Conservation (phyloP, 2,797 vertebrate genomes). For the Sorex maritimensis region DNA sequence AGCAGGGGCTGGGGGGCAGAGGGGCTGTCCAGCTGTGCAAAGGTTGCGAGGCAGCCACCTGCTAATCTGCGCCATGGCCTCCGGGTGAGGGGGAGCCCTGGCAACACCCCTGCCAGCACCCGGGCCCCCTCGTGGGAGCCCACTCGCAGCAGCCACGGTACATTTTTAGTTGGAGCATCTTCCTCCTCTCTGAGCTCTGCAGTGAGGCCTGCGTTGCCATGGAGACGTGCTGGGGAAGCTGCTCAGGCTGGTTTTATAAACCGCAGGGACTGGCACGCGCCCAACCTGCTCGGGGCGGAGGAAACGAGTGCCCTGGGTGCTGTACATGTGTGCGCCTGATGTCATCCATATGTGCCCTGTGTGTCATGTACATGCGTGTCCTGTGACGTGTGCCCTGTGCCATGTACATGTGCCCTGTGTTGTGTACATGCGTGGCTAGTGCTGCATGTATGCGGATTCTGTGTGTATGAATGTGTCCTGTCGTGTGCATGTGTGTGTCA, state of each 20-base stretch:
- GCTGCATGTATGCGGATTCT: no score
- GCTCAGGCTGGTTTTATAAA: slow-evolving; percentile 89
- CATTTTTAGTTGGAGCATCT: slow-evolving; percentile 91
- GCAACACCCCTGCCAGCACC: slow-evolving; percentile 76
- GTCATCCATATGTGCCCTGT: no score
- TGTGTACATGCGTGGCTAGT: no score
- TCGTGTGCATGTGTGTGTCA: no score
- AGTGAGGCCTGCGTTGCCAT: slow-evolving; percentile 90
- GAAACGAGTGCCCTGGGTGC: slow-evolving; percentile 68
- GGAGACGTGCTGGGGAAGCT: slow-evolving; percentile 90
- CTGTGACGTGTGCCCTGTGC: no score
- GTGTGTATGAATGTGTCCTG: no score
- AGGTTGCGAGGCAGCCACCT: not conserved
- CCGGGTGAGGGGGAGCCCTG: no score
- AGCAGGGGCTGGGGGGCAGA: no score
- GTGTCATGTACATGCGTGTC: not conserved
- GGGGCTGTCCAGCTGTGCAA: not conserved
- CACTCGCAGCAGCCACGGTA: slow-evolving; percentile 89
- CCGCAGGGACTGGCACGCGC: slow-evolving; percentile 86
- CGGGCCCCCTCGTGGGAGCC: slow-evolving; percentile 85
- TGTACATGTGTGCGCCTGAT: not conserved
- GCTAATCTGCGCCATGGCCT: not conserved
- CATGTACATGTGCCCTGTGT: no score
- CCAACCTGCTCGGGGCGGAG: slow-evolving; percentile 82
- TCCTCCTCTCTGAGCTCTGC: slow-evolving; percentile 81